Evolutionary conservation across 1,140 invertebrate species (phyloP).

Genomic region (Coelopa frigida): DNA sequence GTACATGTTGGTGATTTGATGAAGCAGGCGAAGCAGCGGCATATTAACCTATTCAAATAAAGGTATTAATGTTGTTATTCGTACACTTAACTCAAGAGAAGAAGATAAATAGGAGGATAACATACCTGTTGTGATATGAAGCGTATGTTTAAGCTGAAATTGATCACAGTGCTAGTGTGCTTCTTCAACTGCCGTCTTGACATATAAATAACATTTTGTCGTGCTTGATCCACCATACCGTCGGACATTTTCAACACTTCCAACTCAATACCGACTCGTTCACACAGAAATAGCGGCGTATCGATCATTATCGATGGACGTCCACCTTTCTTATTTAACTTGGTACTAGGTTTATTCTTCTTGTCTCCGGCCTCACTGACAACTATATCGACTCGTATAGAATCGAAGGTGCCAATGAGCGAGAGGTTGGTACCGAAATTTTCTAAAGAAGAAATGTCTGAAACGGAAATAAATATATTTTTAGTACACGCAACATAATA

Average conservation of each 20-base stretch:
- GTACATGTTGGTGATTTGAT: conserved; percentile 97
- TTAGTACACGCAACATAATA: conserved; percentile 4
- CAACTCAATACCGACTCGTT: conserved; percentile 80
- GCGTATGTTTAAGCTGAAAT: conserved; percentile 77
- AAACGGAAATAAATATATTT: conserved; percentile 4
- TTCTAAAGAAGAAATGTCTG: conserved; percentile 60
- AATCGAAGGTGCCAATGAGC: conserved; percentile 76
- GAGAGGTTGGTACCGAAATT: conserved; percentile 87
- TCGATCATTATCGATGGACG: conserved; percentile 63
- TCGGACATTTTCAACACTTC: conserved; percentile 85
- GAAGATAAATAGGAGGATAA: not conserved
- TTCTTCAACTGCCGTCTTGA: conserved; percentile 81
- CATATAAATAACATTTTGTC: conserved; percentile 75
- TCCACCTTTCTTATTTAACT: conserved; percentile 32
- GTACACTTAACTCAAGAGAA: not conserved
- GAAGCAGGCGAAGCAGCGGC: conserved; percentile 83
- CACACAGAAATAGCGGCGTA: conserved; percentile 85
- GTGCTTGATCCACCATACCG: conserved; percentile 77
- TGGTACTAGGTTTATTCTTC: conserved; percentile 29
- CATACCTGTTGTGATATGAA: conserved; percentile 80
- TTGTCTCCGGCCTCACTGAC: conserved; percentile 72
- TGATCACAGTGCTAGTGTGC: conserved; percentile 79
- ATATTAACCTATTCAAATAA: conserved; percentile 68
- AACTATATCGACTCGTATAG: conserved; percentile 87
- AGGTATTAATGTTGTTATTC: not conserved